These are phyloP conservation scores for Lepus timidus DNA, from an alignment of 2,113 vertebrate species.

Conservation along the genomic window DNA sequence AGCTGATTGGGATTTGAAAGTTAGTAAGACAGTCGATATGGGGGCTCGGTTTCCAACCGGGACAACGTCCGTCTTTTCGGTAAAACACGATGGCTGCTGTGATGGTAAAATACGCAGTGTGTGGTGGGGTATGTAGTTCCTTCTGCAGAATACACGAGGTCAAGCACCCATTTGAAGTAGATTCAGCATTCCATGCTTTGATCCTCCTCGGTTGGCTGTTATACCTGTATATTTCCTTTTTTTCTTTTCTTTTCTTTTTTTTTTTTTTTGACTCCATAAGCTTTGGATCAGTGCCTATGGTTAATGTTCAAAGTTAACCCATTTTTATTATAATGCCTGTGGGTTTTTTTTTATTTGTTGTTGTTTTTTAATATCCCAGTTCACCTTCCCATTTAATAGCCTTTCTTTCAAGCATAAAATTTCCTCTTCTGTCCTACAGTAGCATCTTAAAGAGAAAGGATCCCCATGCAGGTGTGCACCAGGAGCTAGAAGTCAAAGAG, in stretches of 20 bases:
- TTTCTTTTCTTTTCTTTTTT: neutral
- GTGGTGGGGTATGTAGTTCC: rapidly evolving
- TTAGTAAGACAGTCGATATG: neutral
- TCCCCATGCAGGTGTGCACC: neutral
- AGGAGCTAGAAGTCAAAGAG: neutral
- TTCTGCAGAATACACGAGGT: neutral
- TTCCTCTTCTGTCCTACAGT: neutral
- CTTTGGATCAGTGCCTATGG: neutral
- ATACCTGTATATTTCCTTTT: too few relatives aligned
- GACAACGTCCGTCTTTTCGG: neutral
- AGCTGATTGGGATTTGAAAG: too few relatives aligned
- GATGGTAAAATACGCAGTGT: rapidly evolving
- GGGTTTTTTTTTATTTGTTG: conserved; percentile 60
- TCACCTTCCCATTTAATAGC: conserved; percentile 50
- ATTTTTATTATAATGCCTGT: conserved; percentile 22
- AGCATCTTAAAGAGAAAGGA: neutral
- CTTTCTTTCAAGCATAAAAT: conserved; percentile 50
- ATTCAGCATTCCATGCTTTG: neutral
- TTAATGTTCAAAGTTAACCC: conserved; percentile 38
- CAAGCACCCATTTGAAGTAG: neutral
- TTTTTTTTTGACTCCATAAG: neutral
- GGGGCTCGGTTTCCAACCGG: neutral
- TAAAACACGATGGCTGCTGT: neutral
- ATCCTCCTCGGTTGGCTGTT: neutral
- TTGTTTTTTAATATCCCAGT: conserved; percentile 52